These are phyloP conservation scores for Priocnemis perturbator DNA, from an alignment of 2,888 invertebrate species.

Conservation along the genomic window DNA sequence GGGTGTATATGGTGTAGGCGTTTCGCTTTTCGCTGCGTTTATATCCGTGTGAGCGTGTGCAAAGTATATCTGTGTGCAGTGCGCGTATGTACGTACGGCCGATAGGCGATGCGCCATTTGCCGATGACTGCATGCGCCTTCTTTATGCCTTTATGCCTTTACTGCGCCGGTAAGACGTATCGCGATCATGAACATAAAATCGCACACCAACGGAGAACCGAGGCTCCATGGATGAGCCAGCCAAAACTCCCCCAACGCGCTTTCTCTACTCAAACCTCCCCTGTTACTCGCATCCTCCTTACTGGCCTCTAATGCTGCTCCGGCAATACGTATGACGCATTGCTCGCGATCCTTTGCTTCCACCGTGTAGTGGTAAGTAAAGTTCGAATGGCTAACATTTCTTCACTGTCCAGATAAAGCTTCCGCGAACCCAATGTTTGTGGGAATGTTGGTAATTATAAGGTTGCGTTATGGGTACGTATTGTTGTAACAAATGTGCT, in stretches of 20 bases:
- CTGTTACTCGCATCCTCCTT: conserved; percentile 8
- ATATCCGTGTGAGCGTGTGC: not conserved
- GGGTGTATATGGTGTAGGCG: not conserved
- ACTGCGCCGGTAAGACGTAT: conserved; percentile 19
- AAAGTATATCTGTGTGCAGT: not conserved
- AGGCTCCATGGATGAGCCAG: conserved; percentile 16
- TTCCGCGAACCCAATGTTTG: too few species aligned
- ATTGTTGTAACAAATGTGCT: too few species aligned
- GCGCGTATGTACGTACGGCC: conserved; percentile 6
- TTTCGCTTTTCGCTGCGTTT: too few species aligned
- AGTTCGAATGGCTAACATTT: too few species aligned
- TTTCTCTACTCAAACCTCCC: not conserved
- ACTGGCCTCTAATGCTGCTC: not conserved
- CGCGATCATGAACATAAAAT: conserved; percentile 16
- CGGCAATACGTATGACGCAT: too few species aligned
- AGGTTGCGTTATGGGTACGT: too few species aligned
- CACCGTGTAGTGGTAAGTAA: not conserved
- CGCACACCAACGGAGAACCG: conserved; percentile 17
- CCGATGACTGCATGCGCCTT: conserved; percentile 29
- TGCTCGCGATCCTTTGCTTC: not conserved
- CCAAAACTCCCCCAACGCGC: conserved; percentile 14
- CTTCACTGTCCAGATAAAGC: too few species aligned
- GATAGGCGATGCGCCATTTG: conserved; percentile 32
- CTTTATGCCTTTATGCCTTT: conserved; percentile 24
- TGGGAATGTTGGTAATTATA: too few species aligned